phyloP scores from a whole-genome alignment of 2,888 invertebrate genomes.

The Lordiphosa fenestrarum region DNA sequence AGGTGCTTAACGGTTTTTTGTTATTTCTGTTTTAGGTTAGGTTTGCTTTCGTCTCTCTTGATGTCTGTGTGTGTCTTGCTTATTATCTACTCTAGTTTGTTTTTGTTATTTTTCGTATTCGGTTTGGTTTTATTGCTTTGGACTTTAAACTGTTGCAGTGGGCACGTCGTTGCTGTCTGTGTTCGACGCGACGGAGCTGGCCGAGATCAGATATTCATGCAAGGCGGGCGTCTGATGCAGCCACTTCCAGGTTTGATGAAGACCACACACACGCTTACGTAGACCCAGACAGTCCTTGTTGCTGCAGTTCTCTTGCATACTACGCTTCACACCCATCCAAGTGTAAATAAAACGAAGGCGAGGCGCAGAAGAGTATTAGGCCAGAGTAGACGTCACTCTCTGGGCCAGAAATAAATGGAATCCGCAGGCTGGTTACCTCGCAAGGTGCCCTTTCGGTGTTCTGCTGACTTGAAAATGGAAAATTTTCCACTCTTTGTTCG shows the following conservation, averaged over 20 bases:
- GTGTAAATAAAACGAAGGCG: conserved; percentile 6
- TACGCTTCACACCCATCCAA: conserved; percentile 79
- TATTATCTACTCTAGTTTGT: conserved; percentile 27
- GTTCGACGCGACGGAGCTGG: conserved; percentile 85
- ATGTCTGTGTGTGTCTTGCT: conserved; percentile 33
- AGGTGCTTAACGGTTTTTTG: conserved; percentile 25
- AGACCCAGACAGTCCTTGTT: conserved; percentile 86
- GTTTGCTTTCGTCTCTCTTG: conserved; percentile 43
- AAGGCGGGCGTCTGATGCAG: conserved; percentile 93
- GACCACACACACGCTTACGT: conserved; percentile 92
- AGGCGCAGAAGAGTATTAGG: conserved; percentile 33
- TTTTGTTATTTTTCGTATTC: conserved; percentile 29
- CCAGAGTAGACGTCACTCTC: conserved; percentile 28
- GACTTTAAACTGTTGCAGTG: conserved; percentile 64
- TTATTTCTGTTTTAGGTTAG: conserved; percentile 47
- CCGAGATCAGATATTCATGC: conserved; percentile 92
- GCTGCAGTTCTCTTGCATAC: conserved; percentile 67
- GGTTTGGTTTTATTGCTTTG: conserved; percentile 57
- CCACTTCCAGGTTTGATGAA: conserved; percentile 98
- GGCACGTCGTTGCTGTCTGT: conserved; percentile 19
- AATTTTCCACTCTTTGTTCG: conserved; percentile 75
- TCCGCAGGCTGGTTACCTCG: neutral
- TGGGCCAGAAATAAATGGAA: conserved; percentile 31
- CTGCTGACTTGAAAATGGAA: conserved; percentile 45
- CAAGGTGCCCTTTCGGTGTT: conserved; percentile 23